A percentile compares a stretch with the other conserved stretches of the same genome.
These are phyloP conservation scores for Cyclophora albipunctata DNA, from an alignment of 2,888 invertebrate species.

Conservation along the genomic window DNA sequence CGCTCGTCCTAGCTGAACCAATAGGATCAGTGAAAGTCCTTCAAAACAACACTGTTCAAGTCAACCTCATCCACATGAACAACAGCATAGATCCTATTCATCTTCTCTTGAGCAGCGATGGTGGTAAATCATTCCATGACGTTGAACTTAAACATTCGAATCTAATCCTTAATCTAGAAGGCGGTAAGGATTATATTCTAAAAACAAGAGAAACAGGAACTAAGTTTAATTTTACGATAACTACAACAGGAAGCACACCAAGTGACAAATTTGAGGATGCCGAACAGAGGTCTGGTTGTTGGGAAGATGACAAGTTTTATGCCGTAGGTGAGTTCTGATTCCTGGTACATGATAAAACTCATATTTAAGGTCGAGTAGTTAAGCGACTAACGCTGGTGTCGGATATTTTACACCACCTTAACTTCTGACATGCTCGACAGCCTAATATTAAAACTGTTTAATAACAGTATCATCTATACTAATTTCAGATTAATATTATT, in stretches of 20 bases:
- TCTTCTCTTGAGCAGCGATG: slow-evolving; percentile 55
- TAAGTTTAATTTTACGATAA: slow-evolving; percentile 65
- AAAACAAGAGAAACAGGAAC: slow-evolving; percentile 68
- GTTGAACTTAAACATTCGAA: slow-evolving; percentile 57
- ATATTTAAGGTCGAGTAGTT: neutral
- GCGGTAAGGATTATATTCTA: slow-evolving; percentile 60
- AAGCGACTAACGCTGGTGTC: neutral
- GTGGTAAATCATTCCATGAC: slow-evolving; percentile 51
- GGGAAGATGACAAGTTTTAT: slow-evolving; percentile 54
- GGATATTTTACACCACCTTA: neutral
- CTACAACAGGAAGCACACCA: slow-evolving; percentile 31
- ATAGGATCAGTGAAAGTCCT: slow-evolving; percentile 64
- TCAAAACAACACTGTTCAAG: slow-evolving; percentile 66
- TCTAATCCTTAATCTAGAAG: slow-evolving; percentile 56
- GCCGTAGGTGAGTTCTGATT: slow-evolving; percentile 46
- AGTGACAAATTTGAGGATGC: slow-evolving; percentile 34
- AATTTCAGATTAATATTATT: too few relatives aligned
- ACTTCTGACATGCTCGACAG: too few relatives aligned
- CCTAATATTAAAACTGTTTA: neutral
- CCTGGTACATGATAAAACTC: neutral
- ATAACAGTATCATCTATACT: neutral
- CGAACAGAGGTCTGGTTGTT: slow-evolving; percentile 44
- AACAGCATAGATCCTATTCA: slow-evolving; percentile 54
- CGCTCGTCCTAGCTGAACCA: slow-evolving; percentile 53
- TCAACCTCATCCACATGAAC: slow-evolving; percentile 57